Evolutionary conservation across 1,140 invertebrate genomes (phyloP).

Genomic region (Pentalonia nigronervosa): DNA sequence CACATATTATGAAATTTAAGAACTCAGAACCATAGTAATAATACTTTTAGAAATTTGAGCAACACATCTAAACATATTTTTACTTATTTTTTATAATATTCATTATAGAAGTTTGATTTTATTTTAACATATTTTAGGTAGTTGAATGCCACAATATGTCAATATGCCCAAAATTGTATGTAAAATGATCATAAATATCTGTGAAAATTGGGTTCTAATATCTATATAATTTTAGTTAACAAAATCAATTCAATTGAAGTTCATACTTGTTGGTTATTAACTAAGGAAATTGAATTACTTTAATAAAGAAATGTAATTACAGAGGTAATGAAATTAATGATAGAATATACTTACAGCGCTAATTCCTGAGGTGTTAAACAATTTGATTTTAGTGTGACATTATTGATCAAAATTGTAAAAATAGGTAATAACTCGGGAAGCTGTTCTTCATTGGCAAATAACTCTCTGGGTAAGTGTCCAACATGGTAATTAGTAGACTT

Average conservation of each 20-base stretch:
- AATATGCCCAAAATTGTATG: too few species aligned
- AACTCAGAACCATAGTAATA: not conserved
- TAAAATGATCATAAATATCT: too few species aligned
- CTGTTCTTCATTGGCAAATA: constrained; percentile 20
- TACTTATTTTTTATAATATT: too few species aligned
- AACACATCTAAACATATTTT: too few species aligned
- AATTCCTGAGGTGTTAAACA: constrained; percentile 36
- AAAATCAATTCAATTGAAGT: too few species aligned
- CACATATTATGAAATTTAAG: not conserved
- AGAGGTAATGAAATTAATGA: not conserved
- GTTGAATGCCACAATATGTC: too few species aligned
- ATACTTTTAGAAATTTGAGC: too few species aligned
- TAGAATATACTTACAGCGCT: constrained; percentile 16
- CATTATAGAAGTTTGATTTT: too few species aligned
- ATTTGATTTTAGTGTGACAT: not conserved
- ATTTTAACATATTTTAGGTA: too few species aligned
- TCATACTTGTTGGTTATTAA: too few species aligned
- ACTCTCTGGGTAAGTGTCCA: constrained; percentile 31
- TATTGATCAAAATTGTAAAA: constrained; percentile 8
- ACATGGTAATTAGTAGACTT: not conserved
- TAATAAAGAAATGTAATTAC: not conserved
- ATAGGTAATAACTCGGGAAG: constrained; percentile 11
- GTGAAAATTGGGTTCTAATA: too few species aligned
- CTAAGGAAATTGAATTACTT: not conserved
- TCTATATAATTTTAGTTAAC: too few species aligned